Evolutionary conservation across 2,888 invertebrate genomes (phyloP).

Genomic region (Cenopis cana): DNA sequence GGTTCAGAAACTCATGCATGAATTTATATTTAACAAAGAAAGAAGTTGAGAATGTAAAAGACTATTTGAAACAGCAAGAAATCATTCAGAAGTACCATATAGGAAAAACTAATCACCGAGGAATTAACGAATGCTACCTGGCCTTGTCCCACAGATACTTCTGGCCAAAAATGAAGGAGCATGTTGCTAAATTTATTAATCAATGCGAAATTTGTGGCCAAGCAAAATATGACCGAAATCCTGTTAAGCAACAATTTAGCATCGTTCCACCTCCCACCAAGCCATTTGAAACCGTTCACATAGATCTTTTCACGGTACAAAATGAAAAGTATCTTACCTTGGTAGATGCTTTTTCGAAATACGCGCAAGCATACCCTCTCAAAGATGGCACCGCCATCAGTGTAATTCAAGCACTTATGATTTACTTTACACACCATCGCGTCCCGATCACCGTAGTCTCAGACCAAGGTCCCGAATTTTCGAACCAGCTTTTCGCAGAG

Average conservation of each 20-base stretch:
- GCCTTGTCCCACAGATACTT: conserved; percentile 41
- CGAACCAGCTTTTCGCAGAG: conserved; percentile 47
- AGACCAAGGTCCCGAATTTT: conserved; percentile 50
- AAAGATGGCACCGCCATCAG: too few species aligned
- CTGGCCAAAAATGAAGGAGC: too few species aligned
- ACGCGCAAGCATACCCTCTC: too few species aligned
- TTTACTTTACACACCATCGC: conserved; percentile 48
- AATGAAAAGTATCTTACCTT: conserved; percentile 42
- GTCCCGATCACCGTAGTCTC: conserved; percentile 47
- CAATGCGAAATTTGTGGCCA: conserved; percentile 39
- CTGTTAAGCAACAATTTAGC: conserved; percentile 24
- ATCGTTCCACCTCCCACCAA: conserved; percentile 25
- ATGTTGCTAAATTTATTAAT: conserved; percentile 39
- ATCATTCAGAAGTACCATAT: conserved; percentile 34
- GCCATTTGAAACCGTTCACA: conserved; percentile 30
- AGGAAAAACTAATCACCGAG: conserved; percentile 44
- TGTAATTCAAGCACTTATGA: too few species aligned
- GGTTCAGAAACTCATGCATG: conserved; percentile 44
- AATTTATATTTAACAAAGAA: conserved; percentile 44
- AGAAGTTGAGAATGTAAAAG: too few species aligned
- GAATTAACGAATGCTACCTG: conserved; percentile 44
- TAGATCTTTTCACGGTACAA: conserved; percentile 36
- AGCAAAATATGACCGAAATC: conserved; percentile 33
- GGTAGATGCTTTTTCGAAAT: too few species aligned
- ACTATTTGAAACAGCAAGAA: conserved; percentile 42